Base-by-base conservation (phyloP, 1,140 invertebrate genomes). In the Papilio glaucus region DNA sequence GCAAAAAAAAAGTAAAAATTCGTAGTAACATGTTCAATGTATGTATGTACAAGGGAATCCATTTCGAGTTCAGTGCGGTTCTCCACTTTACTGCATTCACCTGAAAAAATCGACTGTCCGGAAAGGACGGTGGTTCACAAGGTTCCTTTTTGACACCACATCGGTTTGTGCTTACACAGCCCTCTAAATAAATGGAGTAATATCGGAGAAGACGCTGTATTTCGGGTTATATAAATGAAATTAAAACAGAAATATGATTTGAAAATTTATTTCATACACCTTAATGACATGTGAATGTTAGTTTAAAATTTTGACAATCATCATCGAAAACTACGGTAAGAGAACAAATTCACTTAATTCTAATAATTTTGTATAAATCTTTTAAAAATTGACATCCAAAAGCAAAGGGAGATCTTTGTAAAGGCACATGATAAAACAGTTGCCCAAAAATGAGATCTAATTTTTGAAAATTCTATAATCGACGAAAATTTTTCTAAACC, bases 371-470 rank as follows among this genome's bases (percentile, higher is more conserved):
- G 81, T 83, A 84, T 78, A 89, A 85, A 82, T 83, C 70, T 75
- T 72, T 79, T 61, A 76, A 69, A 78, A 76, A 82, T 80, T 65
- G 72, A 77, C 73, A 85, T 80, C 81, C 83, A 89, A 89, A 87
- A 81, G 72, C 77, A 80, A 84, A 79, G 82, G 82, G 88, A 92
- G 88, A 91, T 90, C 88, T 84, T 75, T 86, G 72, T 75, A 79
- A 85, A 86, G 86, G 85, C 87, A 85, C 78, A 74, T 71, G 49
- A 57, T 24, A 76, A 77, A 76, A 78, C 77, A 71, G 74, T 75
- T 82, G 85, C 88, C 85, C 78, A 74, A 82, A 82, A 83, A 88
- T 91, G 89, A 91, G 89, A 91, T 91, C 89, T 87, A 87, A 83
- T 89, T 90, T 88, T 92, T 88, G 83, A 89, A 85, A 92, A 85